phyloP scores from a whole-genome alignment of 2,888 invertebrate species.

The Taenaris catops region DNA sequence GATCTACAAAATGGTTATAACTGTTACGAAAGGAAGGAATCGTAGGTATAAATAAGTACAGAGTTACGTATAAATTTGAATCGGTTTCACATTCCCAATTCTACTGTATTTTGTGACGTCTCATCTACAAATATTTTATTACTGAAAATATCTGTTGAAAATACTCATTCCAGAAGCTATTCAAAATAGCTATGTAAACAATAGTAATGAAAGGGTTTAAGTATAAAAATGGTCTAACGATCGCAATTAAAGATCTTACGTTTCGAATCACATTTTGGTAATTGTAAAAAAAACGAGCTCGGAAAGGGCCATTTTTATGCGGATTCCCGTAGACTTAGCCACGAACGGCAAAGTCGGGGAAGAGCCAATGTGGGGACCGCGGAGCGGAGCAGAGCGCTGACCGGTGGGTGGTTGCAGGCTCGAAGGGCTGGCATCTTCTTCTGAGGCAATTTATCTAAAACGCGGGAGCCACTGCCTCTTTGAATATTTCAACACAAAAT shows the following conservation, averaged over 20 bases:
- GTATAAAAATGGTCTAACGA: conserved; percentile 18
- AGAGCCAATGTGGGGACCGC: conserved; percentile 23
- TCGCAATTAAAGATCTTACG: too few species aligned
- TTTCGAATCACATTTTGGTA: too few species aligned
- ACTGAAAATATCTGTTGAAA: conserved; percentile 8
- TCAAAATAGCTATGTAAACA: conserved; percentile 4
- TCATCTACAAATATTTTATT: conserved; percentile 5
- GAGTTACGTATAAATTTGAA: too few species aligned
- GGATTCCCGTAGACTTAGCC: not conserved
- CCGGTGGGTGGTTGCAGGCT: conserved; percentile 89
- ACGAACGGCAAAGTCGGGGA: conserved; percentile 21
- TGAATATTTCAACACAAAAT: too few species aligned
- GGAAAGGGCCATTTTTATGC: conserved; percentile 20
- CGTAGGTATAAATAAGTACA: too few species aligned
- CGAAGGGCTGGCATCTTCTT: conserved; percentile 97
- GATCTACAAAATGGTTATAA: too few species aligned
- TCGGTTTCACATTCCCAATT: conserved; percentile 12
- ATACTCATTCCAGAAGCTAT: conserved; percentile 10
- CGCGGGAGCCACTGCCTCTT: too few species aligned
- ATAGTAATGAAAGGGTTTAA: conserved; percentile 3
- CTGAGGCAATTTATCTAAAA: too few species aligned
- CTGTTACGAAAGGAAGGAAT: too few species aligned
- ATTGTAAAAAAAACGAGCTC: too few species aligned
- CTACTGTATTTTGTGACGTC: conserved; percentile 18
- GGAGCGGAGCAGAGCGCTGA: conserved; percentile 29